Base-by-base conservation (phyloP, 2,888 invertebrate genomes). In the Synergus japonicus region DNA sequence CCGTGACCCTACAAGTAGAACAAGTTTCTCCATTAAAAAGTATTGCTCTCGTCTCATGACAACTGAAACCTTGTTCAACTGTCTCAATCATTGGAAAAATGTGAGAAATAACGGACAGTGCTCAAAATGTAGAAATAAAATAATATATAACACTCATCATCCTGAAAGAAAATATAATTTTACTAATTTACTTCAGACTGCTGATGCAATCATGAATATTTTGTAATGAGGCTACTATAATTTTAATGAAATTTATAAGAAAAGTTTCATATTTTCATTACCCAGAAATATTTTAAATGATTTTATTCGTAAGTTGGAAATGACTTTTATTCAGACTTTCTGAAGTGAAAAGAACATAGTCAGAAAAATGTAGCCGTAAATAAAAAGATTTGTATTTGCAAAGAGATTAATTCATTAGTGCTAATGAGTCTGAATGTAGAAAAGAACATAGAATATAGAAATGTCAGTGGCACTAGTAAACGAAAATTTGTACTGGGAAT, bases 21-120 rank as follows among this genome's bases (percentile, higher is more conserved):
- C 54, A 54, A 54, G 54, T 54, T 54, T 54, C 54, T 54, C 54
- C 54, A 54, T 54, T 54, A 54, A 54, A 54, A 54, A 54, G 54
- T 54, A 54, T 54, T 54, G 54, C 54, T 54, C 54, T 54, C n/a
- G n/a, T 54, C n/a, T 54, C 54, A 54, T 54, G 54, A 54, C n/a
- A 9, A 54, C 15, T 15, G 9, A 54, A n/a, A n/a, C 2, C 54
- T n/a, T 54, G 9, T 54, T 54, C 54, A 54, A n/a, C 54, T 54
- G 54, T 54, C n/a, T 54, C n/a, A 54, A 54, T 54, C n/a, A 8
- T n/a, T 54, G 54, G 3, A 8, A 18, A 54, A 54, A 7, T 9
- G 3, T 9, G 54, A 7, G 3, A 54, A 9, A 15, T n/a, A 54
- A 54, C n/a, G 54, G 9, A 54, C 54, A 54, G 54, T 9, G n/a